Evolutionary conservation across 2,113 vertebrate genomes (phyloP).

Genomic region (Passer montanus): DNA sequence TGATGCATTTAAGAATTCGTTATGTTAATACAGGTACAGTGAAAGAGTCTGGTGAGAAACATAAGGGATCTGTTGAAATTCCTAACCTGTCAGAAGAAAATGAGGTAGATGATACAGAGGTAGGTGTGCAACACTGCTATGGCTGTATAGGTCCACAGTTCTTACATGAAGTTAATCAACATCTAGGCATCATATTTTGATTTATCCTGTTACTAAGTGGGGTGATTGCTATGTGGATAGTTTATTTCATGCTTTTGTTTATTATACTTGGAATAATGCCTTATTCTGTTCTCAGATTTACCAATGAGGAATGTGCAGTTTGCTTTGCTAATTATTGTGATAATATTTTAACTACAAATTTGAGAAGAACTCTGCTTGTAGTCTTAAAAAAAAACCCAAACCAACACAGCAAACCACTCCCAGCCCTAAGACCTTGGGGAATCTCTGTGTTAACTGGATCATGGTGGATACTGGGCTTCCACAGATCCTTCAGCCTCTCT

Average conservation of each 20-base stretch:
- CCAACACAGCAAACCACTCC: background rate
- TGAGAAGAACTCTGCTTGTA: background rate
- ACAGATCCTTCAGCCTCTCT: background rate
- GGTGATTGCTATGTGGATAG: background rate
- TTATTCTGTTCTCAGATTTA: background rate
- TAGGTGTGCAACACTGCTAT: conserved; percentile 32
- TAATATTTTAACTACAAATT: background rate
- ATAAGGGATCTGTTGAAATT: conserved; percentile 76
- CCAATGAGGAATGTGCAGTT: background rate
- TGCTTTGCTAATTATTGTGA: background rate
- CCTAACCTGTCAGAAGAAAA: conserved; percentile 79
- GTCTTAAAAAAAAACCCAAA: background rate
- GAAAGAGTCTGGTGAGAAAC: conserved; percentile 74
- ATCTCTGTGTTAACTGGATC: background rate
- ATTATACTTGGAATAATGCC: background rate
- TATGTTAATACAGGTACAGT: conserved; percentile 73
- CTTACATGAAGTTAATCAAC: conserved; percentile 8
- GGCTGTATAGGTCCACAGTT: conserved; percentile 14
- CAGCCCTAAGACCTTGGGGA: background rate
- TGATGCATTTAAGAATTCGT: conserved; percentile 46
- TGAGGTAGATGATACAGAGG: conserved; percentile 75
- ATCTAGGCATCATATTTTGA: background rate
- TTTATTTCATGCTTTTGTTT: background rate
- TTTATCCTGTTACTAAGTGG: background rate
- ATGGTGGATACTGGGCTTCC: background rate